These are phyloP conservation scores for Luperina testacea DNA, from an alignment of 2,888 invertebrate species.

Conservation along the genomic window DNA sequence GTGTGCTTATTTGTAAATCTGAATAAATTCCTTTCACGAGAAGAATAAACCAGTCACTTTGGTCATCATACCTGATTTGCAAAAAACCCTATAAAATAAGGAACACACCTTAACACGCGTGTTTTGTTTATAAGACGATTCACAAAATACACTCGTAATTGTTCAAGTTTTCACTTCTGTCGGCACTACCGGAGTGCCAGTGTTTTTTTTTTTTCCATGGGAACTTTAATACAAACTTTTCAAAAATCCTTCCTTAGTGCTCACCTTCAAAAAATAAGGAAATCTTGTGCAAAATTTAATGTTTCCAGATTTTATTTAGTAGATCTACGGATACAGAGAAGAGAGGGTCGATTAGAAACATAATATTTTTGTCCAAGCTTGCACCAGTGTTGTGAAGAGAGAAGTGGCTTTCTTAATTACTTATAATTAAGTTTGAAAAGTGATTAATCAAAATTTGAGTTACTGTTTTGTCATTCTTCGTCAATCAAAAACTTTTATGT, in stretches of 20 bases:
- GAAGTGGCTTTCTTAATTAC: constrained; percentile 6
- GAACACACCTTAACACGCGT: too few relatives aligned
- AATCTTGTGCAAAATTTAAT: not conserved
- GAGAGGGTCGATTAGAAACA: not conserved
- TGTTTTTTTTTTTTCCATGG: not conserved
- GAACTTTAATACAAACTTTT: not conserved
- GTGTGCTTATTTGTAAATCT: too few relatives aligned
- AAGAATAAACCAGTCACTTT: too few relatives aligned
- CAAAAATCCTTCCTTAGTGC: not conserved
- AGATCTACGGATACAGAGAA: not conserved
- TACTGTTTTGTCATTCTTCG: constrained; percentile 8
- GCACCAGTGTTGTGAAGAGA: not conserved
- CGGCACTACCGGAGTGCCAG: too few relatives aligned
- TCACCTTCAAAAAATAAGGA: not conserved
- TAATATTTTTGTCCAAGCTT: not conserved
- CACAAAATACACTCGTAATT: too few relatives aligned
- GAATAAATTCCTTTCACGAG: too few relatives aligned
- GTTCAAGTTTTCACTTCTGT: too few relatives aligned
- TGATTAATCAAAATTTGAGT: constrained; percentile 22
- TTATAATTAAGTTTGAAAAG: constrained; percentile 29
- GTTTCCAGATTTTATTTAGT: not conserved
- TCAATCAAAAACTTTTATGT: constrained; percentile 30
- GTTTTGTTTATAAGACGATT: too few relatives aligned
- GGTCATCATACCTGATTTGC: too few relatives aligned
- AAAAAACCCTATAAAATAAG: too few relatives aligned